Evolutionary conservation across 2,888 invertebrate species (phyloP).

Genomic region (Rutpela maculata): DNA sequence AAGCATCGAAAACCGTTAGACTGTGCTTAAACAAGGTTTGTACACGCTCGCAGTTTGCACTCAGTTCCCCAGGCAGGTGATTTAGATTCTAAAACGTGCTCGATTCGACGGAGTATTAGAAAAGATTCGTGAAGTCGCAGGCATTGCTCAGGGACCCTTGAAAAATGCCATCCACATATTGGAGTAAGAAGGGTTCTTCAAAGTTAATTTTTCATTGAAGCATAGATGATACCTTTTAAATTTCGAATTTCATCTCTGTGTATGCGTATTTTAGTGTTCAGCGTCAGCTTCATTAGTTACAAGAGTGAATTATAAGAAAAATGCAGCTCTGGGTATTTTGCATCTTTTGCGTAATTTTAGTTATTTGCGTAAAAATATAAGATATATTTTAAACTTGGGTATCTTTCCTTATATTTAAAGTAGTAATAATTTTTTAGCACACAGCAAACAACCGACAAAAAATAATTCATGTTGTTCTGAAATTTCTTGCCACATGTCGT

Average conservation of each 20-base stretch:
- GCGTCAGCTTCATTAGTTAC: not conserved
- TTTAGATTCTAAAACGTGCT: constrained; percentile 30
- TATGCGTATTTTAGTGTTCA: not conserved
- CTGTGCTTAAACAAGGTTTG: constrained; percentile 19
- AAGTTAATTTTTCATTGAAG: not conserved
- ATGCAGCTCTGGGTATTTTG: too few species aligned
- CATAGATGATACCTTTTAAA: not conserved
- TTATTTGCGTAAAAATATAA: too few species aligned
- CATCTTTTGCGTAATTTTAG: too few species aligned
- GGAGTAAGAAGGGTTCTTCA: not conserved
- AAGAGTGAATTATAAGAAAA: too few species aligned
- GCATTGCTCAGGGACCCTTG: constrained; percentile 2
- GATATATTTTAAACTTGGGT: too few species aligned
- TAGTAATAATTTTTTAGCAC: too few species aligned
- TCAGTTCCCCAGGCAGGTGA: constrained; percentile 32
- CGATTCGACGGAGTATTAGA: constrained; percentile 18
- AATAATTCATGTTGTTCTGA: too few species aligned
- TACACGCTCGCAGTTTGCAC: constrained; percentile 9
- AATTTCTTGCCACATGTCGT: too few species aligned
- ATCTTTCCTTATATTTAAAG: too few species aligned
- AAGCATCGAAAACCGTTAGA: not conserved
- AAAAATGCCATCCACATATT: not conserved
- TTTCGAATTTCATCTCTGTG: not conserved
- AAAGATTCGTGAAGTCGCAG: constrained; percentile 20
- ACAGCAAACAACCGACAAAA: too few species aligned